Base-by-base conservation (phyloP, 2,797 vertebrate species). In the Pseudochirops cupreus region DNA sequence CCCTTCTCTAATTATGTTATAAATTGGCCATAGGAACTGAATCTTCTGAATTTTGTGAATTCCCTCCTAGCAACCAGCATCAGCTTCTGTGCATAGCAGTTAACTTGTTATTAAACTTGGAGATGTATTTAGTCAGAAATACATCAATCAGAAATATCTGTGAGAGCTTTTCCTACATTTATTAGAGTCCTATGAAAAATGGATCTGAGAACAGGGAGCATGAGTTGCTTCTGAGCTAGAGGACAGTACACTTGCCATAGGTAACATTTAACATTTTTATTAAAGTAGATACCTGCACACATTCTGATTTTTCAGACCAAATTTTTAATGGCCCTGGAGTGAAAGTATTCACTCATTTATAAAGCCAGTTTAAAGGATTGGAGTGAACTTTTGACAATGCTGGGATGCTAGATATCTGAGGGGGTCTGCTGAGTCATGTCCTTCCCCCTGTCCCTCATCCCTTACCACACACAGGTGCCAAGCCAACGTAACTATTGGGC, bases 401-500 rank as follows among this genome's bases (percentile, higher is more conserved):
- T 57, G 21, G 39, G 39, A 14, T 24, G 3, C 13, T 59, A 3
- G 4, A 0, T 52, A 21, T 50, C 56, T 52, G 28, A 39, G 95
- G 57, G n/a, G 59, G 39, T 90, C 62, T 82, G 16, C 13, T 28
- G 21, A 21, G 26, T 74, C n/a, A 82, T 9, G 46, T 50, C 39
- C 7, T n/a, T 93, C 21, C 29, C 39, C 92, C 92, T 55, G 5
- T 89, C 54, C 24, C 11, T 58, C 9, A 18, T 14, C 53, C 59
- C 91, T 95, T 93, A 7, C 91, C 56, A 21, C 90, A 99, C 56
- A 26, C 90, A 99, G 99, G 96, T 99, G 99, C 4, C 99, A 99
- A 98, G 99, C 99, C 97, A 99, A 99, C 0, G 99, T 99, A 97
- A 99, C 99, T 13, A 99, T 99, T 0, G 99, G 99, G 96, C 99